phyloP scores from a whole-genome alignment of 2,888 invertebrate genomes.

The Synergus gifuensis region DNA sequence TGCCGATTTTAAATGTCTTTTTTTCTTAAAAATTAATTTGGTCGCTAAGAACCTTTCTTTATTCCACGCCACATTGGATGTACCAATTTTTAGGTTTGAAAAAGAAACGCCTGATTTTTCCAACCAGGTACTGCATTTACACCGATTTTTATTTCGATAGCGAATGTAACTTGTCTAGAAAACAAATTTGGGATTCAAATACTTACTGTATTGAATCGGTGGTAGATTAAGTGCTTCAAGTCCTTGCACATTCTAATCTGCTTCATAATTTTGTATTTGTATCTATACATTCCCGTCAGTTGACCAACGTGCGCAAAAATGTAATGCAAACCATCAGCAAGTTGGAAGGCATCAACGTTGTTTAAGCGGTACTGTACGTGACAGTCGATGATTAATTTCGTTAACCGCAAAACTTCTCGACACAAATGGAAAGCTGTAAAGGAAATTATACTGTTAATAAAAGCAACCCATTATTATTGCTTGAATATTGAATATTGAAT shows the following conservation, averaged over 20 bases:
- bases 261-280: conserved; percentile 98
- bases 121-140: no score
- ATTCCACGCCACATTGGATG: no score
- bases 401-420: conserved; percentile 98
- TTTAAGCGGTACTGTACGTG: conserved; percentile 99
- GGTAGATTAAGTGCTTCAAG: conserved; percentile 99
- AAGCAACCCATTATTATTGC: background rate
- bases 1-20: no score
- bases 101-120: no score
- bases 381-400: conserved; percentile 98
- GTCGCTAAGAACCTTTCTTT: no score
- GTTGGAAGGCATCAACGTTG: conserved; percentile 99
- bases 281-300: conserved; percentile 99
- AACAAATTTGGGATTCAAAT: no score
- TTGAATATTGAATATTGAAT: no score
- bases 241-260: conserved; percentile 99
- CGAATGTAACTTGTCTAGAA: no score
- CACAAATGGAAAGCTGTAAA: conserved; percentile 96
- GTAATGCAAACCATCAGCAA: conserved; percentile 98
- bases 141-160: no score
- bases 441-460: background rate
- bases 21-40: no score
- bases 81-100: no score
- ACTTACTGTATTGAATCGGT: conserved; percentile 97
- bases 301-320: conserved; percentile 99